Conservation (phyloP, 2,113 vertebrate species). For the Marcusenius ussheri region DNA sequence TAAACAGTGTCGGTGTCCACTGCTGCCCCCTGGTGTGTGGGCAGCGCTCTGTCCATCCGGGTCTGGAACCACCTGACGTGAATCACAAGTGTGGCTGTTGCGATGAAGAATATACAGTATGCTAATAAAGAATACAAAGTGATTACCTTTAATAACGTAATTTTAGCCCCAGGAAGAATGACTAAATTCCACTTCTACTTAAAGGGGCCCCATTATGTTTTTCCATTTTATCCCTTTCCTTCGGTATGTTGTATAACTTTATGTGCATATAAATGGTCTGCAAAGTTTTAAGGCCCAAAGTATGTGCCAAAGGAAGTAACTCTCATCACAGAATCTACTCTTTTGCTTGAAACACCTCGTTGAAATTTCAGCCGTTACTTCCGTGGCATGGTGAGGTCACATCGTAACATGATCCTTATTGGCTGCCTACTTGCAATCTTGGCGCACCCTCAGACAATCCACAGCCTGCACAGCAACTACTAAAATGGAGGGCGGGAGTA, state of each 20-base stretch:
- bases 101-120: not conserved
- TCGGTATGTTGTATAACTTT: not conserved
- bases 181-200: not conserved
- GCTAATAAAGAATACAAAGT: not conserved
- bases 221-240: not conserved
- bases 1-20: not conserved
- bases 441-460: not conserved
- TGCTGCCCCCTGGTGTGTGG: not conserved
- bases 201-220: not conserved
- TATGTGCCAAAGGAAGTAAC: not conserved
- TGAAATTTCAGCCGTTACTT: not conserved
- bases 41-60: not conserved
- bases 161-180: not conserved
- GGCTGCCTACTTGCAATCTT: not conserved
- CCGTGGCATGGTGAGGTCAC: not conserved
- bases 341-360: not conserved
- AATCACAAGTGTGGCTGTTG: not conserved
- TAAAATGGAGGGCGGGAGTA: not conserved
- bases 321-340: not conserved
- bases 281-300: not conserved
- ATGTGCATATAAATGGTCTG: not conserved
- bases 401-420: not conserved
- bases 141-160: not conserved
- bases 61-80: not conserved
- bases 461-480: not conserved